phyloP scores from a whole-genome alignment of 2,888 invertebrate species.

The Vanessa cardui region DNA sequence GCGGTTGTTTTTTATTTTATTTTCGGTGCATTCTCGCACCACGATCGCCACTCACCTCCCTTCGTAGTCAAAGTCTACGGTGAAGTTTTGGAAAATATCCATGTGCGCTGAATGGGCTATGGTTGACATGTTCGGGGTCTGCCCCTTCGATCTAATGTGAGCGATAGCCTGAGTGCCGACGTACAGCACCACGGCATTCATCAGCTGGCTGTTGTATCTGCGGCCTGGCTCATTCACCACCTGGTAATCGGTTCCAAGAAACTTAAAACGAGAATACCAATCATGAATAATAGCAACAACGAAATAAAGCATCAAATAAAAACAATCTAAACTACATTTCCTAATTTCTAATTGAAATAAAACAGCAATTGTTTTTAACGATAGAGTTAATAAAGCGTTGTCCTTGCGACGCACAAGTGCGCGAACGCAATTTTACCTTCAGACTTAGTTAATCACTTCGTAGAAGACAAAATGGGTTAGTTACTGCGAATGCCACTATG shows the following conservation, averaged over 20 bases:
- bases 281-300: background rate
- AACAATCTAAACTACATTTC: too few species aligned
- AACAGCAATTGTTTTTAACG: background rate
- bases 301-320: background rate
- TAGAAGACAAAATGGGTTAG: background rate
- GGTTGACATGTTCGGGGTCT: conserved; percentile 97
- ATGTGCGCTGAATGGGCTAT: conserved; percentile 99
- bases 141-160: conserved; percentile 94
- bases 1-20: background rate
- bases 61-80: conserved; percentile 98
- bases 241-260: conserved; percentile 45
- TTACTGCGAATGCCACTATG: conserved; percentile 8
- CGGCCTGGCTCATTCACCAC: conserved; percentile 93
- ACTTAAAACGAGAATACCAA: background rate
- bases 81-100: conserved; percentile 99
- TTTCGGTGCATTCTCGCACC: background rate
- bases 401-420: background rate
- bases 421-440: conserved; percentile 4
- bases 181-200: conserved; percentile 98
- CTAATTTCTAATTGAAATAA: background rate
- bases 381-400: background rate
- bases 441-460: background rate
- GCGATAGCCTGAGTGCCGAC: conserved; percentile 98
- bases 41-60: conserved; percentile 81
- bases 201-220: conserved; percentile 96